Percentiles rank a stretch among this genome's conserved stretches.
Evolutionary conservation across 2,888 invertebrate genomes (phyloP).

Genomic region (Danaus chrysippus): DNA sequence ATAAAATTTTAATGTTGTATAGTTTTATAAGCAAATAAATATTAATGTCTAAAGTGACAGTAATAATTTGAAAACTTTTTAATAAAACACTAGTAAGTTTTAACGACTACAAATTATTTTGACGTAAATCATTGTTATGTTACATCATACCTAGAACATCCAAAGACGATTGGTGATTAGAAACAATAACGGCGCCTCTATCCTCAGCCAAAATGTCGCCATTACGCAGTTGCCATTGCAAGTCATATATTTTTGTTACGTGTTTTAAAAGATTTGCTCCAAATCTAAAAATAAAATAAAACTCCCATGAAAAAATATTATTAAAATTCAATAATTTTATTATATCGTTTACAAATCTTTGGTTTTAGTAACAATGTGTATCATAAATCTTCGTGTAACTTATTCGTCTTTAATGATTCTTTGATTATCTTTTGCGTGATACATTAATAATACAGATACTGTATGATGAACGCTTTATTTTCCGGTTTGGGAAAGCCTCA

Average conservation of each 20-base stretch:
- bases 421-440: no score
- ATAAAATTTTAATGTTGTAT: no score
- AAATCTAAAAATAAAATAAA: slow-evolving; percentile 40
- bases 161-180: slow-evolving; percentile 83
- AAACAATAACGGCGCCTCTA: slow-evolving; percentile 79
- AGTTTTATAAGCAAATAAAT: no score
- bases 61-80: no score
- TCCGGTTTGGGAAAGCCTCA: no score
- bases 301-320: neutral
- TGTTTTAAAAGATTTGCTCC: slow-evolving; percentile 50
- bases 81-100: neutral
- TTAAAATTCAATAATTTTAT: neutral
- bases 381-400: no score
- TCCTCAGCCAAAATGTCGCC: slow-evolving; percentile 68
- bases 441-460: no score
- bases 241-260: slow-evolving; percentile 63
- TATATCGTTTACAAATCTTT: neutral
- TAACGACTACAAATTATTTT: neutral
- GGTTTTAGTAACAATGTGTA: no score
- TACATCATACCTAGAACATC: slow-evolving; percentile 79
- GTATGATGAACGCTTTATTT: no score
- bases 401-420: no score
- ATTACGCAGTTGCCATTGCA: slow-evolving; percentile 75
- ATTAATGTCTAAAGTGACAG: no score
- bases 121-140: neutral